These are phyloP conservation scores for Cyclopterus lumpus DNA, from an alignment of 2,797 vertebrate genomes.

Conservation along the genomic window DNA sequence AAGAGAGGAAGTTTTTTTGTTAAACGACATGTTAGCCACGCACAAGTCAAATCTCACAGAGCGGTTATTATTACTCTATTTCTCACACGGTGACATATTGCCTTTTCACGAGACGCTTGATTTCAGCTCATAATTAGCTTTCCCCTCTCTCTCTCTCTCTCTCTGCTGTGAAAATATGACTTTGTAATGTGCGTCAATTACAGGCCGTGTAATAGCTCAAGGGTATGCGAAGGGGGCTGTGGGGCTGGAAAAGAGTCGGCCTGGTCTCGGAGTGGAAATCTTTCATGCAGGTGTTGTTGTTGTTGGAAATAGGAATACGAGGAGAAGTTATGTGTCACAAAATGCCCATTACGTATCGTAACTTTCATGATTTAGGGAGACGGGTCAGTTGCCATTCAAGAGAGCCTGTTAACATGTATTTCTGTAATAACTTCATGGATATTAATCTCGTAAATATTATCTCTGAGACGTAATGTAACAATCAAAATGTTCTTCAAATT, in stretches of 20 bases:
- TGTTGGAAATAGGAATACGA: conserved; percentile 7
- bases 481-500: not conserved
- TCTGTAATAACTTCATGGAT: not conserved
- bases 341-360: not conserved
- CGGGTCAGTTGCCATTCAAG: not conserved
- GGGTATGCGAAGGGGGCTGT: conserved; percentile 19
- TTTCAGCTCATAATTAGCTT: conserved; percentile 41
- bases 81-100: conserved; percentile 38
- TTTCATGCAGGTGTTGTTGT: not conserved
- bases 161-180: conserved; percentile 42
- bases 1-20: not conserved
- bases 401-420: not conserved
- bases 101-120: conserved; percentile 19
- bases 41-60: conserved; percentile 5
- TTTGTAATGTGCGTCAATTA: conserved; percentile 54
- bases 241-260: not conserved
- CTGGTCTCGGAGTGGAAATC: not conserved
- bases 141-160: conserved; percentile 1
- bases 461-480: not conserved
- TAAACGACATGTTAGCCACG: conserved; percentile 8
- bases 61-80: conserved; percentile 20
- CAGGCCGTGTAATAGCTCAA: conserved; percentile 30
- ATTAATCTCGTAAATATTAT: not conserved
- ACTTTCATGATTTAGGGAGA: not conserved
- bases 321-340: conserved; percentile 18